phyloP scores from a whole-genome alignment of 2,797 vertebrate genomes.

The Poeciliopsis infans region DNA sequence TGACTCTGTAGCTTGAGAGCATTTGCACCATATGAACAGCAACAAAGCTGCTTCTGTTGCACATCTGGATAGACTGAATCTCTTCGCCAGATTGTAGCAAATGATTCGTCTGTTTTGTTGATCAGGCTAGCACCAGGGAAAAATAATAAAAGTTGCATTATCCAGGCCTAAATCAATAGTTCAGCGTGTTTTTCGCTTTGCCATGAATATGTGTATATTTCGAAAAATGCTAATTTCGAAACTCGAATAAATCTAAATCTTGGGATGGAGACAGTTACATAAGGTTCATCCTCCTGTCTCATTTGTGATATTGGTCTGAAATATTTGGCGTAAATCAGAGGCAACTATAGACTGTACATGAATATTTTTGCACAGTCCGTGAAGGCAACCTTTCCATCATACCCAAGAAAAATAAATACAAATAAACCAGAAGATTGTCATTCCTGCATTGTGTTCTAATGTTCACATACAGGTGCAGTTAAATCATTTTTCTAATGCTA shows the following conservation, averaged over 20 bases:
- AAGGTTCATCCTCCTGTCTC: conserved; percentile 30
- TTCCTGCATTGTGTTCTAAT: conserved; percentile 45
- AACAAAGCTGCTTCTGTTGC: conserved; percentile 38
- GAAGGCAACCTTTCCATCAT: not conserved
- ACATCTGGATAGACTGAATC: conserved; percentile 31
- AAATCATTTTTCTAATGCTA: conserved; percentile 6
- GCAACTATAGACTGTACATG: not conserved
- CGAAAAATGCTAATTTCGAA: not conserved
- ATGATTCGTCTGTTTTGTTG: conserved; percentile 24
- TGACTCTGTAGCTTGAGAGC: conserved; percentile 50
- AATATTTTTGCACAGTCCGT: not conserved
- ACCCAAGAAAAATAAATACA: not conserved
- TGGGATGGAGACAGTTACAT: not conserved
- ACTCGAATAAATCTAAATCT: not conserved
- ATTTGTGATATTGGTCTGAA: conserved; percentile 50
- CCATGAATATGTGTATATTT: not conserved
- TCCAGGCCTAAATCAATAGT: conserved; percentile 27
- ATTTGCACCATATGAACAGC: conserved; percentile 58
- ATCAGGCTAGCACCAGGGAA: conserved; percentile 68
- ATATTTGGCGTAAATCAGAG: conserved; percentile 82
- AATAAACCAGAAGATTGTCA: conserved; percentile 10
- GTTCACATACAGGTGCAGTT: conserved; percentile 49
- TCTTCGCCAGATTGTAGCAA: conserved; percentile 37
- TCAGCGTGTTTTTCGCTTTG: conserved; percentile 18
- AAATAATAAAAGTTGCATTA: conserved; percentile 29